Evolutionary conservation across 2,797 vertebrate genomes (phyloP).

Genomic region (Sebastes diaconus): DNA sequence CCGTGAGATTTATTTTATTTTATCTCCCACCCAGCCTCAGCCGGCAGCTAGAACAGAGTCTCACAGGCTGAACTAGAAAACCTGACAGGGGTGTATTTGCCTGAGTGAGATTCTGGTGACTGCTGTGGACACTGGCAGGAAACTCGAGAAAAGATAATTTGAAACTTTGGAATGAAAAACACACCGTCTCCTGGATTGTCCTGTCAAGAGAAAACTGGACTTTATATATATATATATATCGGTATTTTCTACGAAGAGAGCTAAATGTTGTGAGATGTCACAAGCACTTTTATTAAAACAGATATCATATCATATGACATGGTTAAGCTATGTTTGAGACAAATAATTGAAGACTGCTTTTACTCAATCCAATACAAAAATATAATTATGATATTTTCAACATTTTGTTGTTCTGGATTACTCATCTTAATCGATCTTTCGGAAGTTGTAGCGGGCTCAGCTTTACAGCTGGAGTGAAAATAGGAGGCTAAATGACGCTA

Average conservation of each 20-base stretch:
- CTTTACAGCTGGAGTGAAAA: too few species aligned
- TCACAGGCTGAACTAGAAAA: neutral
- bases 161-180: constrained; percentile 1
- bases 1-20: neutral
- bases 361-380: neutral
- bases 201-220: neutral
- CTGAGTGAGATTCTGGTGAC: neutral
- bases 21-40: neutral
- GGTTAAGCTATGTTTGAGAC: neutral
- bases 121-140: constrained; percentile 1
- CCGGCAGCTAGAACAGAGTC: neutral
- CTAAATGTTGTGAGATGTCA: too few species aligned
- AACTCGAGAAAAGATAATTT: neutral
- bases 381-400: neutral
- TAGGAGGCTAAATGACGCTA: too few species aligned
- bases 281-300: too few species aligned
- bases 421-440: neutral
- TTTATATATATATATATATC: too few species aligned
- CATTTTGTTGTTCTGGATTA: neutral
- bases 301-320: neutral
- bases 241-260: too few species aligned
- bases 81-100: constrained; percentile 6
- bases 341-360: neutral
- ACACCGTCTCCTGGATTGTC: neutral
- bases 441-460: too few species aligned